These are phyloP conservation scores for Galago senegalensis DNA, from an alignment of 2,797 vertebrate species.

Conservation along the genomic window DNA sequence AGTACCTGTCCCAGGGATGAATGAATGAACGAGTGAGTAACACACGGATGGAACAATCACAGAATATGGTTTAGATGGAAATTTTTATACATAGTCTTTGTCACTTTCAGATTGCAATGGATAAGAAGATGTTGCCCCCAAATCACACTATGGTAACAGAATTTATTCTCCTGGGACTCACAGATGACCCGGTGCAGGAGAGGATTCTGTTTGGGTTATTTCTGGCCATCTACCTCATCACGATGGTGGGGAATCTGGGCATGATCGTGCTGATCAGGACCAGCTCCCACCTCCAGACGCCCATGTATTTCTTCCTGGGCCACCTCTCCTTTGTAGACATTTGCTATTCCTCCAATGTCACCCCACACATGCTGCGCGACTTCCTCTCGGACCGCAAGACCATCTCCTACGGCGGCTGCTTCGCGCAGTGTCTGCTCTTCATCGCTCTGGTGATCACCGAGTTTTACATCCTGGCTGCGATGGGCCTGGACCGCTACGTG, in stretches of 20 bases:
- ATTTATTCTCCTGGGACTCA: slow-evolving; percentile 78
- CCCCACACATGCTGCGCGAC: slow-evolving; percentile 75
- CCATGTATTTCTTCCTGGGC: slow-evolving; percentile 85
- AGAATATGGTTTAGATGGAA: background rate
- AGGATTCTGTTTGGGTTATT: slow-evolving; percentile 71
- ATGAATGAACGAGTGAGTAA: background rate
- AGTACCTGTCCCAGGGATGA: background rate
- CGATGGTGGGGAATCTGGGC: slow-evolving; percentile 71
- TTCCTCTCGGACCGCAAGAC: slow-evolving; percentile 67
- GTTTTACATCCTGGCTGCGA: slow-evolving; percentile 78
- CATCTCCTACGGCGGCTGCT: slow-evolving; percentile 80
- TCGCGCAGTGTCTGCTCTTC: slow-evolving; percentile 81
- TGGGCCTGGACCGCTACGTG: slow-evolving; percentile 82
- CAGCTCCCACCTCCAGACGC: slow-evolving; percentile 74
- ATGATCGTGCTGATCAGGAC: slow-evolving; percentile 72
- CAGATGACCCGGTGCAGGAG: slow-evolving; percentile 15
- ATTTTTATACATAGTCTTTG: background rate
- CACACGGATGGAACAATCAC: background rate
- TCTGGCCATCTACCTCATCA: slow-evolving; percentile 66
- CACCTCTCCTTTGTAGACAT: slow-evolving; percentile 85
- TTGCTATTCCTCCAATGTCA: slow-evolving; percentile 77
- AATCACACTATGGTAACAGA: slow-evolving; percentile 21
- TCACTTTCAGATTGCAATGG: background rate
- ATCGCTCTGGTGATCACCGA: slow-evolving; percentile 81
- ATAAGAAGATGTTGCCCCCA: slow-evolving; percentile 9